Percentiles rank a stretch among this genome's conserved stretches.
These are phyloP conservation scores for Rostratula benghalensis DNA, from an alignment of 2,113 vertebrate species.

Conservation along the genomic window DNA sequence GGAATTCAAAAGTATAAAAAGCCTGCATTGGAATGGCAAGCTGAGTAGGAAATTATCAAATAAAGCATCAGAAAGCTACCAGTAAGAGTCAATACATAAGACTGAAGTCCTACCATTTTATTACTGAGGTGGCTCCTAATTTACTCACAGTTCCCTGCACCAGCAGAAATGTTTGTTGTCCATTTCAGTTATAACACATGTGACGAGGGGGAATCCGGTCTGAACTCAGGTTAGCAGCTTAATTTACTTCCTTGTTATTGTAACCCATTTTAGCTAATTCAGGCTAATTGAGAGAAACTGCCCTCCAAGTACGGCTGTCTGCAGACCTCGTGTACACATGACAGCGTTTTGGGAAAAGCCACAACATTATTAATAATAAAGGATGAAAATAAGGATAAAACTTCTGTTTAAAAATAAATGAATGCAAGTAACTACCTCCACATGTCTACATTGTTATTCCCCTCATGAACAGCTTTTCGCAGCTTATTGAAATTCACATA, in stretches of 20 bases:
- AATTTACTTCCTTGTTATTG: neutral
- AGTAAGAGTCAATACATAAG: neutral
- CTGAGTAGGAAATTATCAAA: neutral
- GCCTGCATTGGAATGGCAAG: neutral
- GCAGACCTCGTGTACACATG: fast-evolving
- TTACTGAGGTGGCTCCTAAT: neutral
- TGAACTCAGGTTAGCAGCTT: neutral
- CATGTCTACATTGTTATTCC: neutral
- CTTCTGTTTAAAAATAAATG: neutral
- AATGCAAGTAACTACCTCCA: neutral
- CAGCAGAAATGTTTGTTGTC: neutral
- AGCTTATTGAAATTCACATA: constrained; percentile 1
- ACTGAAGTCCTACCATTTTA: neutral
- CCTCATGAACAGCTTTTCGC: neutral
- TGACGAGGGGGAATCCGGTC: neutral
- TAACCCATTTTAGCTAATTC: neutral
- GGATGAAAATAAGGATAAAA: neutral
- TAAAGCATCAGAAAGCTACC: neutral
- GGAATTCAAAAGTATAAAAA: neutral
- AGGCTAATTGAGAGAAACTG: neutral
- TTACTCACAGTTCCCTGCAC: neutral
- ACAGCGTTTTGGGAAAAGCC: neutral
- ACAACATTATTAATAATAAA: neutral
- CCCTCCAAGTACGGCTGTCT: neutral
- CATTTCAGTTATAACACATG: neutral